Conservation (phyloP, 92 coral and sea anemone genomes). For the Metridium senile region DNA sequence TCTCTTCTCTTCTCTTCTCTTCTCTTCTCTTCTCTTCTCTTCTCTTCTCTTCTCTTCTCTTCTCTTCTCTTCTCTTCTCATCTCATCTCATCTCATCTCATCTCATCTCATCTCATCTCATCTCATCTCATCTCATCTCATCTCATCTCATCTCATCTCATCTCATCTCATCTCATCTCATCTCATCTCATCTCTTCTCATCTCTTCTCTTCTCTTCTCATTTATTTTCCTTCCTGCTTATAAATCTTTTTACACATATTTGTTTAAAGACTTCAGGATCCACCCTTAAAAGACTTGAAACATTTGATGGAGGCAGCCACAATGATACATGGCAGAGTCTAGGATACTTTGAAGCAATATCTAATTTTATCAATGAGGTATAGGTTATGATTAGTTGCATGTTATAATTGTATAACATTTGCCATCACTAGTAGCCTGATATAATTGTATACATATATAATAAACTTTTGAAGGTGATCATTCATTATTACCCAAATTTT, state of each 20-base stretch:
- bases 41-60: background rate
- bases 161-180: background rate
- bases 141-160: background rate
- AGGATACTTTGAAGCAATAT: conserved; percentile 92
- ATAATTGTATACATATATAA: no score
- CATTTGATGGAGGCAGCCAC: conserved; percentile 93
- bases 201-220: background rate
- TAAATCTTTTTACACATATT: background rate
- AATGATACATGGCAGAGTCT: conserved; percentile 99
- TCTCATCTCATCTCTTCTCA: background rate
- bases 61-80: background rate
- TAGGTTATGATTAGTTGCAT: no score
- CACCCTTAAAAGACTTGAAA: conserved; percentile 77
- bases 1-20: background rate
- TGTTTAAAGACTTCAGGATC: conserved; percentile 74
- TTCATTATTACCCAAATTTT: no score
- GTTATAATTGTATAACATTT: no score
- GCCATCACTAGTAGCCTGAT: no score
- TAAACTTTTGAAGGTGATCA: no score
- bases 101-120: background rate
- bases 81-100: background rate
- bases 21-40: background rate
- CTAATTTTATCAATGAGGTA: conserved; percentile 92
- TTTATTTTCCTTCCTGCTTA: background rate
- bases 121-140: background rate